Evolutionary conservation across 2,888 invertebrate species (phyloP).

Genomic region (Dromius quadrimaculatus): DNA sequence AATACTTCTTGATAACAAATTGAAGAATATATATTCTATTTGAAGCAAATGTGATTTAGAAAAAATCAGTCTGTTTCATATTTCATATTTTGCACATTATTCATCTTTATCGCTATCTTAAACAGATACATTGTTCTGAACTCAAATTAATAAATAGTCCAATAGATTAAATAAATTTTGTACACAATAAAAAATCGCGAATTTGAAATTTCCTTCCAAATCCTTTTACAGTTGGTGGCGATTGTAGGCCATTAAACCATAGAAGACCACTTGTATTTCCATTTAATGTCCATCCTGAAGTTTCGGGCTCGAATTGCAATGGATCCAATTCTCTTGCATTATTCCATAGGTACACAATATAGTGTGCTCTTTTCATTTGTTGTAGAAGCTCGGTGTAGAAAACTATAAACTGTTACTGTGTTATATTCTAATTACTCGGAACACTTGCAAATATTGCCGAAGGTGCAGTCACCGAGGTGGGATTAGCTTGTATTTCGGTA

Average conservation of each 20-base stretch:
- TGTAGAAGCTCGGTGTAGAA: not conserved
- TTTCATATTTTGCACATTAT: not conserved
- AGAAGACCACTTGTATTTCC: not conserved
- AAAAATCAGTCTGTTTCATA: not conserved
- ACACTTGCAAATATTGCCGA: too few relatives aligned
- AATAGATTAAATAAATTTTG: not conserved
- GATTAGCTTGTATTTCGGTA: too few relatives aligned
- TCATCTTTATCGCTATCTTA: not conserved
- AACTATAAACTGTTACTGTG: too few relatives aligned
- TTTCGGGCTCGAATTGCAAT: not conserved
- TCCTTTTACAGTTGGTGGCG: not conserved
- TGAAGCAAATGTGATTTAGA: not conserved
- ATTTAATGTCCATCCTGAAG: not conserved
- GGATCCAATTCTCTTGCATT: not conserved
- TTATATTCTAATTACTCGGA: too few relatives aligned
- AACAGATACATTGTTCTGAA: not conserved
- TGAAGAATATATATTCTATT: not conserved
- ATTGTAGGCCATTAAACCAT: not conserved
- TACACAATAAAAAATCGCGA: not conserved
- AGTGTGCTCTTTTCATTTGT: not conserved
- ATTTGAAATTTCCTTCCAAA: not conserved
- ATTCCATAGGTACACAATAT: not conserved
- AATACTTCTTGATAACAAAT: not conserved
- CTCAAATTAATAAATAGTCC: not conserved
- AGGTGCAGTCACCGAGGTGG: too few relatives aligned